phyloP scores from a whole-genome alignment of 1,140 invertebrate genomes.

The Drosophila baimaii region DNA sequence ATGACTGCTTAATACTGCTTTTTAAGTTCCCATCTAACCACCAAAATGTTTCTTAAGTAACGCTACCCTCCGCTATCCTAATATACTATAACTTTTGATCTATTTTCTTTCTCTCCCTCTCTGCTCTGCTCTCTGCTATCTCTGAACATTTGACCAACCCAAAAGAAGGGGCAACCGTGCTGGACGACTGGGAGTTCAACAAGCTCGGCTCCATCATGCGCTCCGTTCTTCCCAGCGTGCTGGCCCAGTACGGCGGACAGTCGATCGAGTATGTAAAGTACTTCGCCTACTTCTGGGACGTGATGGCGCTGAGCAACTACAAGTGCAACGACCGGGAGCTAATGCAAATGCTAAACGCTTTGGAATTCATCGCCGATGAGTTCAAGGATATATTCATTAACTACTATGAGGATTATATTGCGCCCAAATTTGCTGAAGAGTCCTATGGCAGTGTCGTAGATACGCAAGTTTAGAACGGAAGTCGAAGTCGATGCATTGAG shows the following conservation, averaged over 20 bases:
- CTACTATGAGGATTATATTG: slow-evolving; percentile 73
- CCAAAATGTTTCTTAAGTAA: neutral
- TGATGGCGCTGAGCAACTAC: slow-evolving; percentile 70
- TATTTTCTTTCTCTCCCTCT: slow-evolving; percentile 26
- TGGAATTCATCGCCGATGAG: slow-evolving; percentile 71
- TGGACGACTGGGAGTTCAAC: slow-evolving; percentile 74
- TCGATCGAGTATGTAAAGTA: slow-evolving; percentile 67
- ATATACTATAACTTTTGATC: slow-evolving; percentile 39
- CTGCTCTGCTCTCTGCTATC: slow-evolving; percentile 14
- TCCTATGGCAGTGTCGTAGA: slow-evolving; percentile 68
- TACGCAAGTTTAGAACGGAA: slow-evolving; percentile 60
- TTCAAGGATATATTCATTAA: slow-evolving; percentile 75
- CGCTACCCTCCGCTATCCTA: neutral
- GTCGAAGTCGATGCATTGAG: slow-evolving; percentile 13
- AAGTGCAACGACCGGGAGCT: slow-evolving; percentile 70
- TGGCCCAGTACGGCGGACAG: slow-evolving; percentile 59
- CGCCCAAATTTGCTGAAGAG: slow-evolving; percentile 71
- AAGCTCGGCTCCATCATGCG: slow-evolving; percentile 69
- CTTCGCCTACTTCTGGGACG: slow-evolving; percentile 71
- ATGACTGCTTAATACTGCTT: no score
- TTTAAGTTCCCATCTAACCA: neutral
- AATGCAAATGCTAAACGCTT: slow-evolving; percentile 74
- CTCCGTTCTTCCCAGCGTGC: slow-evolving; percentile 54
- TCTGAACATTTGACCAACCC: neutral
- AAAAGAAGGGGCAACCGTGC: slow-evolving; percentile 48